These are phyloP conservation scores for Telmatochromis sp. DNA, from an alignment of 2,113 vertebrate genomes.

Conservation along the genomic window DNA sequence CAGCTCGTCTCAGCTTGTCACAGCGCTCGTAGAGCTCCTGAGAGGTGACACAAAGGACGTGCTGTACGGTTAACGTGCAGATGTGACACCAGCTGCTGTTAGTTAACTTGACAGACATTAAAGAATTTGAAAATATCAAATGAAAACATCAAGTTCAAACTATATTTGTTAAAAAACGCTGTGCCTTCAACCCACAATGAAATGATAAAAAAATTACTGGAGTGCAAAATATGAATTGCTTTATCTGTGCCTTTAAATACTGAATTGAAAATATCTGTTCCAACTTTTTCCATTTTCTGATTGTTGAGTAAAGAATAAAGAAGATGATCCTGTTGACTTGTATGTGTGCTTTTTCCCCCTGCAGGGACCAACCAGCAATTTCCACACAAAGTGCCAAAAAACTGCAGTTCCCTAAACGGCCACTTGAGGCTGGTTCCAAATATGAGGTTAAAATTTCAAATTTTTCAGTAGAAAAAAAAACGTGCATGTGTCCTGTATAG, in stretches of 20 bases:
- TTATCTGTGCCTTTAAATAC: not conserved
- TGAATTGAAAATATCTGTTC: not conserved
- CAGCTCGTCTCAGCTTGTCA: constrained; percentile 83
- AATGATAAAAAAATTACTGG: not conserved
- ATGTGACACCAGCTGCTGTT: not conserved
- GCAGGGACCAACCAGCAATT: not conserved
- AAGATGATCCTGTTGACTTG: not conserved
- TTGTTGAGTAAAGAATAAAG: not conserved
- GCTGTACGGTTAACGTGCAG: not conserved
- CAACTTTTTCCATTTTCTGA: not conserved
- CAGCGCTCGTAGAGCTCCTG: constrained; percentile 93
- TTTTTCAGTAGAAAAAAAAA: not conserved
- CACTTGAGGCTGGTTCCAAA: not conserved
- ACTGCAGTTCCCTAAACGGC: not conserved
- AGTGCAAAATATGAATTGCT: not conserved
- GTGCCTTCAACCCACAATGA: not conserved
- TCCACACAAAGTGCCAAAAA: not conserved
- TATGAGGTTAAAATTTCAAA: not conserved
- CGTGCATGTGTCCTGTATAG: not conserved
- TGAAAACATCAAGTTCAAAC: not conserved
- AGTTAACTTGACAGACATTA: not conserved
- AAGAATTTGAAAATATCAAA: not conserved
- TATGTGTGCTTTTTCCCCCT: not conserved
- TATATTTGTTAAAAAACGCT: not conserved
- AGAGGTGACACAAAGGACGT: not conserved